A percentile compares a stretch with the other conserved stretches of the same genome.
These are phyloP conservation scores for Phlogophora meticulosa DNA, from an alignment of 2,888 invertebrate species.

Conservation along the genomic window DNA sequence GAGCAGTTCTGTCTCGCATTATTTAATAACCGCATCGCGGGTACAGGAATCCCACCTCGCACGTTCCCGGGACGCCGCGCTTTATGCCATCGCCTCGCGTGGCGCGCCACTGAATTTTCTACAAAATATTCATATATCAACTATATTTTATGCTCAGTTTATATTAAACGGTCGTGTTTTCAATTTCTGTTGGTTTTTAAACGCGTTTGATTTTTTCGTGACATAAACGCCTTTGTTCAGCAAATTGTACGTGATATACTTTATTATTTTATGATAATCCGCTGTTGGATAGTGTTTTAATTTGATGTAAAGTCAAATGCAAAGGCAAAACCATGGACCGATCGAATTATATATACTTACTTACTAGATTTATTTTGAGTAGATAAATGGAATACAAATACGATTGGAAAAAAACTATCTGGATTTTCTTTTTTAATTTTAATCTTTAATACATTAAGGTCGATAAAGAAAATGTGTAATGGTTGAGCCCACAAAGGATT, in stretches of 20 bases:
- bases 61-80: background rate
- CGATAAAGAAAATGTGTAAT: background rate
- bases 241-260: background rate
- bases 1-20: background rate
- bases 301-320: too few relatives aligned
- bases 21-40: slow-evolving; percentile 1
- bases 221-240: too few relatives aligned
- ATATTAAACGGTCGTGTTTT: background rate
- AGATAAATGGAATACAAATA: too few relatives aligned
- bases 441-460: background rate
- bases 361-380: too few relatives aligned
- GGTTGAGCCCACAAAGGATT: background rate
- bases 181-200: background rate
- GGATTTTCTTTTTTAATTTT: background rate
- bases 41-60: background rate
- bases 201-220: background rate
- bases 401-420: background rate
- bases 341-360: too few relatives aligned
- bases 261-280: background rate
- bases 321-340: too few relatives aligned
- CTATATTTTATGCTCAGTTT: background rate
- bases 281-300: background rate
- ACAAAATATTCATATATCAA: background rate
- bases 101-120: background rate
- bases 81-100: background rate